Percentiles rank a stretch among this genome's conserved stretches.
Conservation (phyloP, 23 tunicate genomes). For the Styela plicata region DNA sequence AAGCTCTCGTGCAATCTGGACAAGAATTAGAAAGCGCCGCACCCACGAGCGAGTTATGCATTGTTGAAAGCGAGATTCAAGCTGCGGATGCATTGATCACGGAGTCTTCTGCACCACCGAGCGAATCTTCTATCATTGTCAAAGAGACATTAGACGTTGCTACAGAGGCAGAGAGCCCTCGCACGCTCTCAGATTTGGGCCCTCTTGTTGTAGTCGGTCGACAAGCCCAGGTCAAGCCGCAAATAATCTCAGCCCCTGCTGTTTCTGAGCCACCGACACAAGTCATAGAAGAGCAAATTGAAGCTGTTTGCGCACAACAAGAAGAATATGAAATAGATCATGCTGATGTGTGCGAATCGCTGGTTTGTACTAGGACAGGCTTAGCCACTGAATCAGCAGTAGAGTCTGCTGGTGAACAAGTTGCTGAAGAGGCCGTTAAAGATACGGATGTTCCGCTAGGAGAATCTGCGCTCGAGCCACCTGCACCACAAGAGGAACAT, state of each 20-base stretch:
- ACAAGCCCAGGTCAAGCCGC: neutral
- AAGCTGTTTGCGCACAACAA: neutral
- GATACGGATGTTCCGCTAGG: neutral
- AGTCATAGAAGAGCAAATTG: neutral
- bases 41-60: neutral
- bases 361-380: neutral
- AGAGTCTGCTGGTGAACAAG: slow-evolving; percentile 28
- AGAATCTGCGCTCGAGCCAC: neutral
- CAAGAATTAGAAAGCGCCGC: neutral
- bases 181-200: neutral
- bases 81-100: neutral
- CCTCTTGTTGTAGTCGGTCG: neutral
- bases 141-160: neutral
- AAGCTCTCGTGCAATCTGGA: slow-evolving; percentile 21
- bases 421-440: neutral
- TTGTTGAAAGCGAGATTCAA: neutral
- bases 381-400: slow-evolving; percentile 2
- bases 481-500: slow-evolving; percentile 15
- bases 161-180: neutral
- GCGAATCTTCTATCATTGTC: neutral
- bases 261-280: neutral
- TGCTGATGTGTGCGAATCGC: neutral
- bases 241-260: neutral
- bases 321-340: neutral
- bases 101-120: slow-evolving; percentile 25